Percentiles rank a stretch among this genome's conserved stretches.
phyloP scores from a whole-genome alignment of 1,140 invertebrate species.

The Zaprionus gabonicus region DNA sequence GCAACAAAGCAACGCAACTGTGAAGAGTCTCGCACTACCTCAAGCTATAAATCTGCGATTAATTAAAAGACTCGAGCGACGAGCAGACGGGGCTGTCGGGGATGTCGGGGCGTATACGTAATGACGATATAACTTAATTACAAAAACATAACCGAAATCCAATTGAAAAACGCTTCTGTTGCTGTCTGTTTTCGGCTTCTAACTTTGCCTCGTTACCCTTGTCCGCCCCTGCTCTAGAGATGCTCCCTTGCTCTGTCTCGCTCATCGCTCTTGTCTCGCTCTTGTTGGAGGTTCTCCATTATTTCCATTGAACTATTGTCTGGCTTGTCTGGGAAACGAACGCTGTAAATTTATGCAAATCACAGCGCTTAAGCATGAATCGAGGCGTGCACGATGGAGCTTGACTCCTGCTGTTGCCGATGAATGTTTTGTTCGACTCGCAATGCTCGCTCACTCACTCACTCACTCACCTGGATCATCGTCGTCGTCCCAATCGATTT shows the following conservation, averaged over 20 bases:
- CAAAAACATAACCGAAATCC: constrained; percentile 76
- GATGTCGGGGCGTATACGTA: constrained; percentile 59
- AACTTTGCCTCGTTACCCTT: constrained; percentile 12
- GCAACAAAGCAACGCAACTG: background rate
- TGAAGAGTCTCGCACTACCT: constrained; percentile 42
- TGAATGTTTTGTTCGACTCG: constrained; percentile 45
- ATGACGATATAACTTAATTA: constrained; percentile 77
- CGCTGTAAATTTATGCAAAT: constrained; percentile 69
- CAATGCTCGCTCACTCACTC: constrained; percentile 58
- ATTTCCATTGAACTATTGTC: constrained; percentile 48
- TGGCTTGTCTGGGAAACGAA: constrained; percentile 37
- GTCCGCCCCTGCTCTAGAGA: too few species aligned
- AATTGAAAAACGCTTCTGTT: constrained; percentile 63
- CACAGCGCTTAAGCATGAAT: constrained; percentile 45
- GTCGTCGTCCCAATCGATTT: constrained; percentile 84
- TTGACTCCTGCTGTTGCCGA: constrained; percentile 47
- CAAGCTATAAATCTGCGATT: constrained; percentile 79
- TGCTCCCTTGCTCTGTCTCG: background rate
- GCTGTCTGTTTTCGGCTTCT: constrained; percentile 17
- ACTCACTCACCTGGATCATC: constrained; percentile 84
- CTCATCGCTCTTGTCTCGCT: background rate
- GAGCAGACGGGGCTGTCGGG: constrained; percentile 8
- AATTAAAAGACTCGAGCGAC: constrained; percentile 59
- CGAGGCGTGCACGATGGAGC: constrained; percentile 36
- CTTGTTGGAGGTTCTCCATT: background rate